A percentile compares a stretch with the other conserved stretches of the same genome.
phyloP scores from a whole-genome alignment of 2,797 vertebrate genomes.

The Salarias fasciatus region DNA sequence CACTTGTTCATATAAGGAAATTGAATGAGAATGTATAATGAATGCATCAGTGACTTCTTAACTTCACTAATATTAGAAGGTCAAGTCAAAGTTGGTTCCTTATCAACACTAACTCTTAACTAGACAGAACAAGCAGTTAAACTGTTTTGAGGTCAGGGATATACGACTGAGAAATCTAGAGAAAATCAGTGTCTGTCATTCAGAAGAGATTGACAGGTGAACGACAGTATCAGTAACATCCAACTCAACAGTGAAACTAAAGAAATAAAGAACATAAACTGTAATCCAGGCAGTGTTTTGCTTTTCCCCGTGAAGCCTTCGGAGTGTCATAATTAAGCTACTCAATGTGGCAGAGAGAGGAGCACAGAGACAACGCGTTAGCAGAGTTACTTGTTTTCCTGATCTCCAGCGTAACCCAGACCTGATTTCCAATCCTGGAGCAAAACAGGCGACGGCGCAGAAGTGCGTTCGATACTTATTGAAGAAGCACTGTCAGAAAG shows the following conservation, averaged over 20 bases:
- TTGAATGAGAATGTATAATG: too few species aligned
- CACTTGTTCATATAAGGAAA: too few species aligned
- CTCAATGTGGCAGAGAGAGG: conserved; percentile 37
- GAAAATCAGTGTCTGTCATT: too few species aligned
- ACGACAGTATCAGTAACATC: conserved; percentile 10
- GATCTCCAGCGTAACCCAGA: conserved; percentile 54
- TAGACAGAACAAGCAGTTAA: too few species aligned
- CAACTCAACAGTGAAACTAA: conserved; percentile 1
- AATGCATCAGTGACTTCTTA: too few species aligned
- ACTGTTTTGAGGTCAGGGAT: too few species aligned
- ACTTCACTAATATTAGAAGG: too few species aligned
- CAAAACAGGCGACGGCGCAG: conserved; percentile 25
- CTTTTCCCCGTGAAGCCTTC: conserved; percentile 18
- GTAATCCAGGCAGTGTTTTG: conserved; percentile 56
- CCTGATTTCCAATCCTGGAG: conserved; percentile 40
- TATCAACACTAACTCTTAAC: too few species aligned
- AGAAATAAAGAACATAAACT: conserved; percentile 37
- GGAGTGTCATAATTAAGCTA: conserved; percentile 52
- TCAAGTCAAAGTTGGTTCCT: too few species aligned
- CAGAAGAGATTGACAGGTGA: background rate
- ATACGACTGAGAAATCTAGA: too few species aligned
- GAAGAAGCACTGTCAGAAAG: conserved; percentile 23
- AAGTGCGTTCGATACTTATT: conserved; percentile 39
- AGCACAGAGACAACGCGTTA: conserved; percentile 40
- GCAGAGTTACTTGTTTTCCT: conserved; percentile 40